A percentile compares a stretch with the other conserved stretches of the same genome.
Evolutionary conservation across 2,797 vertebrate genomes (phyloP).

Genomic region (Pipistrellus nathusii): DNA sequence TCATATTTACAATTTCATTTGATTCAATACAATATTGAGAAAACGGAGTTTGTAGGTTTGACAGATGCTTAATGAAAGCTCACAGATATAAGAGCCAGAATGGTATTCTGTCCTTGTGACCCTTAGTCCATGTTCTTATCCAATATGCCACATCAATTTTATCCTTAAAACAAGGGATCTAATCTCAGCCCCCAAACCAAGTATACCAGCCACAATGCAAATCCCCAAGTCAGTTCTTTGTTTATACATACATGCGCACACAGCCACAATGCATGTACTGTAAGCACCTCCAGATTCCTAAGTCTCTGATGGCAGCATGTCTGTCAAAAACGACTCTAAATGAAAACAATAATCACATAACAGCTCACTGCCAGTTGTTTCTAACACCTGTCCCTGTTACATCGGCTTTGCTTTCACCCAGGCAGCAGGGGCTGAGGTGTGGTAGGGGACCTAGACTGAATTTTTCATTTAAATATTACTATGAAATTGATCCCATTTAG

Average conservation of each 20-base stretch:
- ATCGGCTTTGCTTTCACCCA: neutral
- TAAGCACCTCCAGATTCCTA: constrained; percentile 10
- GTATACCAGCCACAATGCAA: neutral
- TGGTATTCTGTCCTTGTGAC: rapidly evolving
- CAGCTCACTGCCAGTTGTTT: neutral
- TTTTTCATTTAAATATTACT: neutral
- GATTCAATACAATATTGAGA: neutral
- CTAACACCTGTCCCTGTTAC: rapidly evolving
- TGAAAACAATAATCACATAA: neutral
- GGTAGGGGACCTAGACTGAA: neutral
- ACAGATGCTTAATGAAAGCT: neutral
- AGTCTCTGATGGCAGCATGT: neutral
- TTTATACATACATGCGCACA: rapidly evolving
- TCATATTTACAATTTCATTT: neutral
- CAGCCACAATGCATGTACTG: neutral
- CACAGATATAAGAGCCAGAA: neutral
- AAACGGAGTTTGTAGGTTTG: neutral
- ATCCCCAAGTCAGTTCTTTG: neutral
- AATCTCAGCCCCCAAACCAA: neutral
- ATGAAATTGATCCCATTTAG: neutral
- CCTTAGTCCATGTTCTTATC: neutral
- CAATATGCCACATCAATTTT: neutral
- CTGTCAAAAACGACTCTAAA: neutral
- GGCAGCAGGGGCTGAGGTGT: neutral
- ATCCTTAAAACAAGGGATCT: neutral